Percentiles rank a stretch among this genome's conserved stretches.
phyloP scores from a whole-genome alignment of 2,888 invertebrate species.

The Diarsia rubi region DNA sequence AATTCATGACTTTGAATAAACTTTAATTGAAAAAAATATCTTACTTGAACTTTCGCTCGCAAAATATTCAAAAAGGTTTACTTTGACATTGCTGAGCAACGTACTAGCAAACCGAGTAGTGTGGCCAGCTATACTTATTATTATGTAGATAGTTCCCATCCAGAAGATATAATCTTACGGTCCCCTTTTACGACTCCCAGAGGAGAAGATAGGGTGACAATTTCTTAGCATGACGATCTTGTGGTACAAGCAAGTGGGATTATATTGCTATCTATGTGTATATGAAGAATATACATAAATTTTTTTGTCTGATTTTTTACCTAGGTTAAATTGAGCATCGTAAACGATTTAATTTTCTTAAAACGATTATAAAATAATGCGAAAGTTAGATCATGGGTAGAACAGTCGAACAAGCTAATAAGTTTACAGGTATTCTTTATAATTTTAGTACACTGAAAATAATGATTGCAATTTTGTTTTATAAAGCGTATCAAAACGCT shows the following conservation, averaged over 20 bases:
- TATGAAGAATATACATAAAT: background rate
- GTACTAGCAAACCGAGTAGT: slow-evolving; percentile 16
- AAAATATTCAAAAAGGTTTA: background rate
- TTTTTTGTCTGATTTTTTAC: background rate
- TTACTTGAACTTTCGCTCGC: background rate
- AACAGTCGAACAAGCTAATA: too few species aligned
- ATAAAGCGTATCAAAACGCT: too few species aligned
- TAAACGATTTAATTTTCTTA: too few species aligned
- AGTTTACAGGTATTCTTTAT: too few species aligned
- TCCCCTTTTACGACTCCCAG: slow-evolving; percentile 42
- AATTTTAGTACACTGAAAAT: too few species aligned
- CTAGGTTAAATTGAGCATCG: too few species aligned
- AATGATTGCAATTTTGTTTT: too few species aligned
- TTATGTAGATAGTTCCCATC: slow-evolving; percentile 38
- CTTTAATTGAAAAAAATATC: background rate
- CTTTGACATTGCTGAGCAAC: background rate
- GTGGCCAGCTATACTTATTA: slow-evolving; percentile 12
- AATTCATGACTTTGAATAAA: background rate
- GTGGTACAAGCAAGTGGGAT: slow-evolving; percentile 5
- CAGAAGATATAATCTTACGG: slow-evolving; percentile 46
- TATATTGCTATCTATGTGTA: slow-evolving; percentile 23
- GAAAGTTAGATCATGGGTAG: too few species aligned
- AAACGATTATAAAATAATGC: too few species aligned
- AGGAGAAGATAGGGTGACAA: slow-evolving; percentile 53
- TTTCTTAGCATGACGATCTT: slow-evolving; percentile 18